Base-by-base conservation (phyloP, 2,888 invertebrate genomes). In the Therioaphis trifolii region DNA sequence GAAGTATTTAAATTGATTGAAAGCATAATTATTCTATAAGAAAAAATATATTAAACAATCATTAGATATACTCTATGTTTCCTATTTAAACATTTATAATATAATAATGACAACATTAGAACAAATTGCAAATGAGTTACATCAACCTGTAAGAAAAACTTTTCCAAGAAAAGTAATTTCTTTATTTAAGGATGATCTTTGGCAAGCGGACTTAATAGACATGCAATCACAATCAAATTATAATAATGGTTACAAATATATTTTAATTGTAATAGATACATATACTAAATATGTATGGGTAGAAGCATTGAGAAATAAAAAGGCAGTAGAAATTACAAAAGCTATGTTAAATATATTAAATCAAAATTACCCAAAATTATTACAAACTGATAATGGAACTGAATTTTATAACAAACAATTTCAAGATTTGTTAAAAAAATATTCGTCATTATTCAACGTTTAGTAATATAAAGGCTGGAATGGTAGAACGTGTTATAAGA, bases 401-500 rank as follows among this genome's bases (percentile, higher is more conserved):
- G 86, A 87, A 76, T 87, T 87, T 85, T 75, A 85, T 1, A 86
- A 85, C 55, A 66, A 29, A 14, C 43, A 46, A 11, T 85, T 86
- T 43, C 85, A 85, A 71, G 58, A 74, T 14, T 49, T 86, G 27
- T 72, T 86, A 27, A 85, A 85, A 29, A 61, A 84, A 21, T 29
- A 85, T 86, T 49, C 74, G 69, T 27, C 87, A 86, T 85, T 87
- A 87, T 66, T 86, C 86, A 1, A 86, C 87, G 0, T 84, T 86
- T 15, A 87, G 87, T 84, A 87, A 87, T 58, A 86, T 86, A 4
- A 88, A 88, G 85, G 87, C 87, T 1, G 84, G 86, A 2, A 84
- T 88, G 5, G 86, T 87, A 9, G 88, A 88, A 85, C 74, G 88
- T 7, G 87, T 87, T 18, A 87, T 88, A 84, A 75, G 87, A 77